phyloP scores from a whole-genome alignment of 2,888 invertebrate genomes.

The Euclidia mi region DNA sequence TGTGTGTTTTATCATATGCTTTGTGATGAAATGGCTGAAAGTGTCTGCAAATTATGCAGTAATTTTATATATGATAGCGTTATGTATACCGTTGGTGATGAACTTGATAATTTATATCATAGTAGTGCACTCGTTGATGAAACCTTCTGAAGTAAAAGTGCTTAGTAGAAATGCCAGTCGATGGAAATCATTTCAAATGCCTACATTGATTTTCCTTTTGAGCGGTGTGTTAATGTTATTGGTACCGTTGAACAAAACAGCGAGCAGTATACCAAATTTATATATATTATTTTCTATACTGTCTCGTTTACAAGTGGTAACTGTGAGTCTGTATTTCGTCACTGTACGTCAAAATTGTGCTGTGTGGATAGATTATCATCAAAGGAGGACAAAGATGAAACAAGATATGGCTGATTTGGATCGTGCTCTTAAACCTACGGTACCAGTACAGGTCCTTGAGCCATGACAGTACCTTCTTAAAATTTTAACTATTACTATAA shows the following conservation, averaged over 20 bases:
- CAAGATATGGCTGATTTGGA: no score
- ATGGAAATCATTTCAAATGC: slow-evolving; percentile 16
- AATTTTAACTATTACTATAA: no score
- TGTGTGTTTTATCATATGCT: background rate
- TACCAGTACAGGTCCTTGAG: no score
- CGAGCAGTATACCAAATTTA: no score
- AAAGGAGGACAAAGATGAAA: background rate
- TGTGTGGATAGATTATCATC: background rate
- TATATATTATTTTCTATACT: background rate
- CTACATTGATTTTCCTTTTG: slow-evolving; percentile 32
- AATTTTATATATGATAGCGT: background rate
- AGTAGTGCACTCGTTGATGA: slow-evolving; percentile 22
- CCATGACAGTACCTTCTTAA: no score
- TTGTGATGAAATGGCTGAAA: slow-evolving; percentile 5
- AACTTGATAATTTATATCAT: no score
- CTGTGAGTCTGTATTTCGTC: slow-evolving; percentile 2
- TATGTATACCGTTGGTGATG: no score
- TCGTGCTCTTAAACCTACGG: no score
- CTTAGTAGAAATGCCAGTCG: no score
- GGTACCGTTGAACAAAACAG: slow-evolving; percentile 2
- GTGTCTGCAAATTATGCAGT: no score
- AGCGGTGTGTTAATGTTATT: slow-evolving; percentile 23
- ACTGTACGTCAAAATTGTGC: background rate
- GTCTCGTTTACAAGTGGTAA: slow-evolving; percentile 2
- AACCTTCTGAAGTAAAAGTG: background rate